These are phyloP conservation scores for Paramormyrops kingsleyae DNA, from an alignment of 2,113 vertebrate genomes.

Conservation along the genomic window DNA sequence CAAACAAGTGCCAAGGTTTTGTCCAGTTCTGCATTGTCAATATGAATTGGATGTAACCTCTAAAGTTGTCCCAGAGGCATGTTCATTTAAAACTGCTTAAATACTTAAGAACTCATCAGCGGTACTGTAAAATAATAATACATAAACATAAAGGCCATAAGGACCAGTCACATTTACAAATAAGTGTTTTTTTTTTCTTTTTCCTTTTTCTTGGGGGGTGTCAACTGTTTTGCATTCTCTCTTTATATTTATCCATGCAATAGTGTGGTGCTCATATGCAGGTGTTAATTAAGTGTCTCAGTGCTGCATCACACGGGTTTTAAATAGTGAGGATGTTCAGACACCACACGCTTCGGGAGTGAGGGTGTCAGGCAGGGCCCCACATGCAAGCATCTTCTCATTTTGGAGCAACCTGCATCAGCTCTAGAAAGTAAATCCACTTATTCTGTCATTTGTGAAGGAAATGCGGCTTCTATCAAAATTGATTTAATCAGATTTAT, in stretches of 20 bases:
- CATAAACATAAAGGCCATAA: background rate
- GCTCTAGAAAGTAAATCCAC: background rate
- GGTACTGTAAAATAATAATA: conserved; percentile 4
- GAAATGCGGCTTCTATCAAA: conserved; percentile 11
- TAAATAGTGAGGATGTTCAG: background rate
- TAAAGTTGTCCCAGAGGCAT: conserved; percentile 42
- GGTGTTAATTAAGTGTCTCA: background rate
- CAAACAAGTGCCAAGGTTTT: conserved; percentile 35
- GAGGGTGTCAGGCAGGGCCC: background rate
- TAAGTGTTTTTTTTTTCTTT: background rate
- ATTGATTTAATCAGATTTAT: conserved; percentile 14
- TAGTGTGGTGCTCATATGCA: background rate
- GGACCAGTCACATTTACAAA: background rate
- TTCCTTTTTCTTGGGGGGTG: background rate
- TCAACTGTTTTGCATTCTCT: background rate
- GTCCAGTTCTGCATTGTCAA: conserved; percentile 51
- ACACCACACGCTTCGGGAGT: background rate
- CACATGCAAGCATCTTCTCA: background rate
- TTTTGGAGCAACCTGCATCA: background rate
- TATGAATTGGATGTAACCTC: conserved; percentile 30
- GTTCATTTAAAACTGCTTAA: conserved; percentile 41
- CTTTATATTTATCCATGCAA: background rate
- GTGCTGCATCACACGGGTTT: background rate
- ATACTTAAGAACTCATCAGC: conserved; percentile 54
- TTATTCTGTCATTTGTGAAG: conserved; percentile 21